Conservation (phyloP, 1,140 invertebrate species). For the Drosophila busckii region DNA sequence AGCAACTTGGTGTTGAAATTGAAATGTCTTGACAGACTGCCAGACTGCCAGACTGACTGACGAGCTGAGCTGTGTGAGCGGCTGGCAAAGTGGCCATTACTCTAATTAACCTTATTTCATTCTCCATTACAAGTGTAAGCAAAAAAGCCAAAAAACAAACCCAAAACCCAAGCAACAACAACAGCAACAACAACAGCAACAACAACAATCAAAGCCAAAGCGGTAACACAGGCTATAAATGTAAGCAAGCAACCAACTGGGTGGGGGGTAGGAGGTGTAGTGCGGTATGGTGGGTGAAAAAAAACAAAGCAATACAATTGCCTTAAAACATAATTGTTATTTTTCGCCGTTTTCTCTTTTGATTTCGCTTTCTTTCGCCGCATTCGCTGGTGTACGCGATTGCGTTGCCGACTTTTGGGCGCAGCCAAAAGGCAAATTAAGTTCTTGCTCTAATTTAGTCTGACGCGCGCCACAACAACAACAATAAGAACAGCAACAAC, state of each 20-base stretch:
- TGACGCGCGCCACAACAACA: slow-evolving; percentile 45
- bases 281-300: not conserved
- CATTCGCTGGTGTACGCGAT: not conserved
- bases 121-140: slow-evolving; percentile 71
- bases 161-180: slow-evolving; percentile 37
- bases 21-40: slow-evolving; percentile 34
- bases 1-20: slow-evolving; percentile 53
- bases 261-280: not conserved
- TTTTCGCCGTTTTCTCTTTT: slow-evolving; percentile 66
- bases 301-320: slow-evolving; percentile 72
- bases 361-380: slow-evolving; percentile 40
- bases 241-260: not conserved
- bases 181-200: slow-evolving; percentile 24
- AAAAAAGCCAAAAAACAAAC: slow-evolving; percentile 30
- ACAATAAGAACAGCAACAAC: slow-evolving; percentile 10
- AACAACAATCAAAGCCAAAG: slow-evolving; percentile 47
- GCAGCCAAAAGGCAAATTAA: slow-evolving; percentile 71
- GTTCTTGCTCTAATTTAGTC: slow-evolving; percentile 77
- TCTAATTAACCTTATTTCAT: slow-evolving; percentile 77
- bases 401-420: slow-evolving; percentile 55
- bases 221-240: slow-evolving; percentile 17
- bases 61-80: not conserved
- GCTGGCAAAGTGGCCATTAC: slow-evolving; percentile 64
- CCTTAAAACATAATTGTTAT: slow-evolving; percentile 77
- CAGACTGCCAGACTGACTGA: not conserved